These are phyloP conservation scores for Sylvicola fuscatus DNA, from an alignment of 2,888 invertebrate genomes.

Conservation along the genomic window DNA sequence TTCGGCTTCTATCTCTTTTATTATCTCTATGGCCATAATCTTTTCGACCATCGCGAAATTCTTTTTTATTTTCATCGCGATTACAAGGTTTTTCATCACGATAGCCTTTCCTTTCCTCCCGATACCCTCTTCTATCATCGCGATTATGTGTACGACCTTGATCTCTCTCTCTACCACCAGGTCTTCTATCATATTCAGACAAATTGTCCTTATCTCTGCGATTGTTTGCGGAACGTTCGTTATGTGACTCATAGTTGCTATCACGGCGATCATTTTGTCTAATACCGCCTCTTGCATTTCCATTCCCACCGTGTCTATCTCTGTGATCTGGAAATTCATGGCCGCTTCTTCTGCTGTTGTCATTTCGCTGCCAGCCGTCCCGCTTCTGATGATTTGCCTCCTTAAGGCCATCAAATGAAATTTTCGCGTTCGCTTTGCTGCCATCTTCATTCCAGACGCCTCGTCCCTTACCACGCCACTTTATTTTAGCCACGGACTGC, in stretches of 20 bases:
- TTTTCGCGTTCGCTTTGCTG: not conserved
- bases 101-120: too few relatives aligned
- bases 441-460: conserved; percentile 34
- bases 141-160: too few relatives aligned
- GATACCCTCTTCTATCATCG: too few relatives aligned
- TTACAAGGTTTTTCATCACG: not conserved
- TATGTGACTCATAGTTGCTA: too few relatives aligned
- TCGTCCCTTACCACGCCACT: conserved; percentile 75
- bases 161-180: too few relatives aligned
- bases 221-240: too few relatives aligned
- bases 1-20: not conserved
- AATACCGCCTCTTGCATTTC: too few relatives aligned
- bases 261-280: too few relatives aligned
- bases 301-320: conserved; percentile 8
- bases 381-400: conserved; percentile 6
- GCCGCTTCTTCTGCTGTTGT: conserved; percentile 7
- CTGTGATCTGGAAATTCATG: conserved; percentile 4
- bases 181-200: too few relatives aligned
- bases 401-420: conserved; percentile 5
- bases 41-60: conserved; percentile 3
- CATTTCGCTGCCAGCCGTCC: conserved; percentile 7
- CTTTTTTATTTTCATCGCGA: not conserved
- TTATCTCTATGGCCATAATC: conserved; percentile 4
- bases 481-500: conserved; percentile 90
- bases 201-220: too few relatives aligned